Base-by-base conservation (phyloP, 2,888 invertebrate genomes). In the Stramonita haemastoma region DNA sequence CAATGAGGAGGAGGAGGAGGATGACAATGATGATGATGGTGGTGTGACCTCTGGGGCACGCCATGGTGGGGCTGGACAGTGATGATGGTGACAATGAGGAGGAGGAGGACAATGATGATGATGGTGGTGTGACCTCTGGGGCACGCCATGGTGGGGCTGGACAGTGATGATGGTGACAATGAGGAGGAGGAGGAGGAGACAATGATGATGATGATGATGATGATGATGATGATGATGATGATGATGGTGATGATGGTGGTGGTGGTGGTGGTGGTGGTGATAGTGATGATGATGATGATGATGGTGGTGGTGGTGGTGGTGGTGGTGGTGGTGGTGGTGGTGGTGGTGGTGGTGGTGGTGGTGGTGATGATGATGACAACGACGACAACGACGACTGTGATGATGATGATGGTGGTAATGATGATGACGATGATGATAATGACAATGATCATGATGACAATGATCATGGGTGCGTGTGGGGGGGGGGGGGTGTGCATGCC, bases 41-140 rank as follows among this genome's bases (percentile, higher is more conserved):
- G n/a, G 95, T 95, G 22, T 97, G 95, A 8, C 97, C 97, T 46
- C 96, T 93, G 0, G 96, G 96, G 94, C 97, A 97, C 1, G 95
- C 95, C 2, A 96, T 95, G 56, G 97, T 97, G 70, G 96, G 91
- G 26, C 95, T 95, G 92, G 46, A 88, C 90, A 57, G 22, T 46
- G 46, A 46, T 46, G 2, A 46, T 2, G 8, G 8, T 46, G 46
- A 46, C 46, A 46, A 46, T 46, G 46, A 46, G 2, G 46, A 46
- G 2, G 46, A 46, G 4, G 8, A 46, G 2, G 46, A 46, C 4
- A 46, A 46, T 46, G 46, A 46, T 8, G 8, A 46, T 46, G 46
- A 46, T 46, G 46, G 8, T 46, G 46, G 8, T 8, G 8, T n/a
- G n/a, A n/a, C n/a, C n/a, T n/a, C n/a, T n/a, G n/a, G n/a, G n/a